Evolutionary conservation across 2,888 invertebrate genomes (phyloP).

Genomic region (Caenorhabditis macrosperma): DNA sequence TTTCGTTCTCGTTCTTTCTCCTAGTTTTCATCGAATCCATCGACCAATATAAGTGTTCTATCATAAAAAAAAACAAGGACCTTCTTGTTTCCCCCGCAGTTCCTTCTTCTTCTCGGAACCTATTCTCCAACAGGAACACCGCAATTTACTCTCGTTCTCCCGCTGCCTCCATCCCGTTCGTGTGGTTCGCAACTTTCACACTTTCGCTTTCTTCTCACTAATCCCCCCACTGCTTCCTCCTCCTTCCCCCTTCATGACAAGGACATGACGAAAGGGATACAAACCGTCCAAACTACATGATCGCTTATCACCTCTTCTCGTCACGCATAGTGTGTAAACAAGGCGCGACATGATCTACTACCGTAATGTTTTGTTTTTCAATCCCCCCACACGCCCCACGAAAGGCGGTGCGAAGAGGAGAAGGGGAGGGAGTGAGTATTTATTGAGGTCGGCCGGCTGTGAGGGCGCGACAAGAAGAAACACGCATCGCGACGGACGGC

Average conservation of each 20-base stretch:
- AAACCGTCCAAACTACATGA: conserved; percentile 47
- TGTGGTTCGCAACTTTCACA: too few relatives aligned
- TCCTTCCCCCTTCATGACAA: not conserved
- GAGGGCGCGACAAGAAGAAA: not conserved
- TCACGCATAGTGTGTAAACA: conserved; percentile 35
- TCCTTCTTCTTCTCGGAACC: too few relatives aligned
- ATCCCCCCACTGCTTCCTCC: not conserved
- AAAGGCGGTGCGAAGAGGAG: too few relatives aligned
- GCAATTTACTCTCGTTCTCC: too few relatives aligned
- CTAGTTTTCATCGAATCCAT: too few relatives aligned
- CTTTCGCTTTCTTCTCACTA: not conserved
- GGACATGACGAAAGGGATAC: conserved; percentile 12
- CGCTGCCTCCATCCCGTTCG: too few relatives aligned
- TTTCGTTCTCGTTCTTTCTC: too few relatives aligned
- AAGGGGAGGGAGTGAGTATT: not conserved
- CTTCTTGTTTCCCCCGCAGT: too few relatives aligned
- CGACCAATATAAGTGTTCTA: too few relatives aligned
- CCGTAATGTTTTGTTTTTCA: conserved; percentile 11
- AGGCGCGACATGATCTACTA: not conserved
- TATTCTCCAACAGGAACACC: too few relatives aligned
- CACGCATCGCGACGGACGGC: too few relatives aligned
- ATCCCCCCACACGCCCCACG: conserved; percentile 1
- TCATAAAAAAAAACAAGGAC: too few relatives aligned
- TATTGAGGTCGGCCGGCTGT: conserved; percentile 7
- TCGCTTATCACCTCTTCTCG: conserved; percentile 10